phyloP scores from a whole-genome alignment of 2,888 invertebrate species.

The Epirrhoe tristata region DNA sequence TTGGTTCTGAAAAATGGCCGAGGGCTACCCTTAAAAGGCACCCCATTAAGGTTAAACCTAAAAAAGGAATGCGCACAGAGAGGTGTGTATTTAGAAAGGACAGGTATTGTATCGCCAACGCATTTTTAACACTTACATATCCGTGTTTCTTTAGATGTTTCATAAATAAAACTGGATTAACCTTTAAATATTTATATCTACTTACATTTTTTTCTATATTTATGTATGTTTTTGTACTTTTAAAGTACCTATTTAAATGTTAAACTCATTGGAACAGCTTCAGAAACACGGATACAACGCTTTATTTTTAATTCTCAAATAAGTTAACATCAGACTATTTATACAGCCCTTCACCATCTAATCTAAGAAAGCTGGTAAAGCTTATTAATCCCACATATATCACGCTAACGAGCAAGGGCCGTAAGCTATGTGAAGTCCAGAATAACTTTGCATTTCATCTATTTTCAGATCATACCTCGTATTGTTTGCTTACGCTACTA shows the following conservation, averaged over 20 bases:
- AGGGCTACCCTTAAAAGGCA: conserved; percentile 93
- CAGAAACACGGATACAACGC: conserved; percentile 68
- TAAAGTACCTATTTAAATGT: no score
- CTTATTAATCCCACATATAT: conserved; percentile 60
- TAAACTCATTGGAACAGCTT: conserved; percentile 43
- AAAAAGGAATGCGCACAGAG: conserved; percentile 97
- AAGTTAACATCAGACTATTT: conserved; percentile 36
- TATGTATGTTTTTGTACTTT: no score
- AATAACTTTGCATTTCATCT: conserved; percentile 63
- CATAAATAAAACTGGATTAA: conserved; percentile 1
- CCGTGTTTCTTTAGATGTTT: conserved; percentile 62
- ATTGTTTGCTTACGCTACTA: conserved; percentile 72
- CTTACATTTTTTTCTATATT: no score
- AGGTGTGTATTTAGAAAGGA: conserved; percentile 91
- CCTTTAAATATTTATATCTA: not conserved
- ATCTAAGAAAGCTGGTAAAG: conserved; percentile 48
- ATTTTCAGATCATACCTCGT: conserved; percentile 54
- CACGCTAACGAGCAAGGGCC: conserved; percentile 45
- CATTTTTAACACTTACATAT: conserved; percentile 84
- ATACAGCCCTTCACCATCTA: conserved; percentile 38
- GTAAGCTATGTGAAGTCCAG: conserved; percentile 49
- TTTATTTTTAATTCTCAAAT: conserved; percentile 52
- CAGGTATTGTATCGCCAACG: conserved; percentile 87
- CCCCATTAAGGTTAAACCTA: conserved; percentile 93
- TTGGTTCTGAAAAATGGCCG: conserved; percentile 92